A percentile compares a stretch with the other conserved stretches of the same genome.
These are phyloP conservation scores for Bombus cullumanus DNA, from an alignment of 1,140 invertebrate genomes.

Conservation along the genomic window DNA sequence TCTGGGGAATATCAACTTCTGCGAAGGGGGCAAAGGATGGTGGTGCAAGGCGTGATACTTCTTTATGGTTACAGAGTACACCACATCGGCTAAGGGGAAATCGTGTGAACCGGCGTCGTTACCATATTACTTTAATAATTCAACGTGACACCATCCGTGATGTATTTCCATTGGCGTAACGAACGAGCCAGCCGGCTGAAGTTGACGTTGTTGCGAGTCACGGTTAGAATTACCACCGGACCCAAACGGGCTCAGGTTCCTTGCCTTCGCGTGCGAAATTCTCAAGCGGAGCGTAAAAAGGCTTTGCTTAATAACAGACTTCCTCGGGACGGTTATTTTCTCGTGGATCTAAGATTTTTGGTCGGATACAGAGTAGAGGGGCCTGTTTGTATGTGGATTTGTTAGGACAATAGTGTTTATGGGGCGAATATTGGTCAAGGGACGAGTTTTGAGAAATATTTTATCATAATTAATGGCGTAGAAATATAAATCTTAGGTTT, in stretches of 20 bases:
- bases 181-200: constrained; percentile 33
- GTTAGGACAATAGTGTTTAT: background rate
- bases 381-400: background rate
- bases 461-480: too few relatives aligned
- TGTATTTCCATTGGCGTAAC: constrained; percentile 50
- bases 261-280: constrained; percentile 43
- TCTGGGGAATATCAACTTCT: constrained; percentile 53
- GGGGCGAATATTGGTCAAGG: background rate
- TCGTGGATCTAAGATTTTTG: background rate
- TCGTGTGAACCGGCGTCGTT: constrained; percentile 40
- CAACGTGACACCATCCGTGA: constrained; percentile 46
- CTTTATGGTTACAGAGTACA: constrained; percentile 17
- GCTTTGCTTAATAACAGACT: constrained; percentile 19
- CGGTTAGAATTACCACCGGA: constrained; percentile 37
- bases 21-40: too few relatives aligned
- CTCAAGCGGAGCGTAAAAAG: constrained; percentile 28
- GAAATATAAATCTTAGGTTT: too few relatives aligned
- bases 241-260: background rate
- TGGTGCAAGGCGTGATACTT: background rate
- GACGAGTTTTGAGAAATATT: too few relatives aligned
- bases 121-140: constrained; percentile 62
- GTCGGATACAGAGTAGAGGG: too few relatives aligned
- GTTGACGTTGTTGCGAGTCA: constrained; percentile 49
- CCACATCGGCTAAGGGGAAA: background rate
- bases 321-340: constrained; percentile 10